Conservation (phyloP, 2,888 invertebrate genomes). For the Coremacera marginata region DNA sequence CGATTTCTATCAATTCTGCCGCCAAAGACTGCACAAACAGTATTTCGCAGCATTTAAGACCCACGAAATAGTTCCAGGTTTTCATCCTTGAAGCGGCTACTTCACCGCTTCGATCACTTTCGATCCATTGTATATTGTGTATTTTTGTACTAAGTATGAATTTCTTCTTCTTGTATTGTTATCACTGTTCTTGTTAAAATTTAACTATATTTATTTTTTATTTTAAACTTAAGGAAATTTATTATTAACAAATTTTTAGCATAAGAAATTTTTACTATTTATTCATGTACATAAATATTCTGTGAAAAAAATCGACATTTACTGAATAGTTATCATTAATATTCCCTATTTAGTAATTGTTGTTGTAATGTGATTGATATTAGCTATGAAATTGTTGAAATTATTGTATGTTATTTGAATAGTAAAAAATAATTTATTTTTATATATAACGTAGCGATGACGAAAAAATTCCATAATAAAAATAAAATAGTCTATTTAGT, state of each 20-base stretch:
- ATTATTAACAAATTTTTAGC: neutral
- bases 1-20: constrained; percentile 92
- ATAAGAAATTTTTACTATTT: neutral
- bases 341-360: neutral
- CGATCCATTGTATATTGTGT: constrained; percentile 45
- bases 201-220: constrained; percentile 5
- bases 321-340: constrained; percentile 4
- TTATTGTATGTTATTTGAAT: neutral
- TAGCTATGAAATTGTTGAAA: constrained; percentile 25
- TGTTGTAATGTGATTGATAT: constrained; percentile 19
- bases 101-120: neutral
- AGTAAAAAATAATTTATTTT: neutral
- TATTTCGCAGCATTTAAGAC: constrained; percentile 77
- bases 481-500: no score
- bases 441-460: neutral
- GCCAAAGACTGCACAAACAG: constrained; percentile 85
- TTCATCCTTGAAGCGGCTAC: constrained; percentile 35
- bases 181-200: constrained; percentile 14
- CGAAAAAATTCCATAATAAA: no score
- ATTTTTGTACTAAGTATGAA: constrained; percentile 36
- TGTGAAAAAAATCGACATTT: neutral
- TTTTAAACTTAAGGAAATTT: constrained; percentile 1
- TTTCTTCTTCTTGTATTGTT: neutral
- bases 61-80: constrained; percentile 54
- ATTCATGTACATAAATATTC: neutral